Evolutionary conservation across 1,140 invertebrate genomes (phyloP), one percentile per base, ranked within the genome.

Genomic region (Hyles vespertilio): DNA sequence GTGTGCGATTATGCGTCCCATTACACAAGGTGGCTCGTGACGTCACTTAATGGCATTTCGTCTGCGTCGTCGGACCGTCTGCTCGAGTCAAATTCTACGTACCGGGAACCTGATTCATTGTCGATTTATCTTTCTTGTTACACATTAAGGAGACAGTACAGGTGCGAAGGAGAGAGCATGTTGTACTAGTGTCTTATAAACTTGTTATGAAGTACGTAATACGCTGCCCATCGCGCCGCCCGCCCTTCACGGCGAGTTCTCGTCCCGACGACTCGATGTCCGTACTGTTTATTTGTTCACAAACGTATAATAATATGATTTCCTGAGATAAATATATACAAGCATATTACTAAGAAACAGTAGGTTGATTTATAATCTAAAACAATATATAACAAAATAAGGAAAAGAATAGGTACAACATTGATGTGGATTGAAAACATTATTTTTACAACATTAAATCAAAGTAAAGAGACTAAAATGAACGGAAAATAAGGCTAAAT

Each of bases 21-120:
- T 53, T 65, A 59, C 58, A 66, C 59, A 61, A 70, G 68, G 64
- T 62, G 51, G 59, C 51, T 52, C 34, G 70, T 85, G 80, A 85
- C 79, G 80, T 85, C 75, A 85, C 48, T 64, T 77, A 77, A 79
- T 77, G 69, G 77, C 67, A 65, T 69, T 66, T 68, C 56, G 75
- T 73, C 72, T 73, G 68, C 65, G 70, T 54, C 80, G 81, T 69
- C 81, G 67, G 60, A 77, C 74, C 73, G 81, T 84, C 81, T 82
- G 76, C 70, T 59, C 56, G 57, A 59, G 51, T 47, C 56, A 60
- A 66, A 64, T 65, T 69, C 56, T 53, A 64, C 73, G 66, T 61
- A 71, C 47, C 56, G 54, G 63, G 11, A 58, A 64, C 54, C 56
- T 62, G 62, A 64, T 68, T 52, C 50, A 61, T 36, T 44, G 32